Evolutionary conservation across 2,888 invertebrate species (phyloP).

Genomic region (Geotrupes spiniger): DNA sequence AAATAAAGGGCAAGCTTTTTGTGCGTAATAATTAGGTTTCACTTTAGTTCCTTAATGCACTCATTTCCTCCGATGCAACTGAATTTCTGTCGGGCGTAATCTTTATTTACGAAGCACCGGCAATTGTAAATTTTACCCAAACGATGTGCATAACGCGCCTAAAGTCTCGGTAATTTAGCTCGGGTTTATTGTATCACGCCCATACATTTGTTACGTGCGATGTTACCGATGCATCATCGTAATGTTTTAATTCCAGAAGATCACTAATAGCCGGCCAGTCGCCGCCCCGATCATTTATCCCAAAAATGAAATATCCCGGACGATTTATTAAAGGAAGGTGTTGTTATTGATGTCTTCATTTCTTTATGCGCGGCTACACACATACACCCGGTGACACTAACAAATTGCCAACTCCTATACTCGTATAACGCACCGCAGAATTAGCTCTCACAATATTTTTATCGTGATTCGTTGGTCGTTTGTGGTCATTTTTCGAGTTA

Average conservation of each 20-base stretch:
- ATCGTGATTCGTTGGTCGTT: not conserved
- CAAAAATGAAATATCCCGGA: slow-evolving; percentile 9
- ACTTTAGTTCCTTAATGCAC: too few species aligned
- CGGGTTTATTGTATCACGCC: not conserved
- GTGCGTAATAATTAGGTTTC: too few species aligned
- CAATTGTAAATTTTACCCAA: too few species aligned
- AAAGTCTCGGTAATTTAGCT: too few species aligned
- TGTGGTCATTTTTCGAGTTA: not conserved
- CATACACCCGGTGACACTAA: slow-evolving; percentile 7
- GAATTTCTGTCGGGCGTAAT: too few species aligned
- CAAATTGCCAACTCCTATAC: slow-evolving; percentile 5
- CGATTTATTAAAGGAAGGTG: slow-evolving; percentile 11
- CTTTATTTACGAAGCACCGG: too few species aligned
- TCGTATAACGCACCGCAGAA: slow-evolving; percentile 3
- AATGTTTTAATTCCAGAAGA: slow-evolving; percentile 13
- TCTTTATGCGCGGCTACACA: slow-evolving; percentile 7
- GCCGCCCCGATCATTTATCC: slow-evolving; percentile 9
- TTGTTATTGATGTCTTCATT: slow-evolving; percentile 10
- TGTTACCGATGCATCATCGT: slow-evolving; percentile 6
- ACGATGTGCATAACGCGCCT: too few species aligned
- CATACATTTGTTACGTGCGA: slow-evolving; percentile 1
- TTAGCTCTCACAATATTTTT: not conserved
- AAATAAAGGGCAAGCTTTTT: too few species aligned
- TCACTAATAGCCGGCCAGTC: slow-evolving; percentile 9
- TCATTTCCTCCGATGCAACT: too few species aligned